These are phyloP conservation scores for Delphinus delphis DNA, from an alignment of 2,113 vertebrate genomes.

Conservation along the genomic window DNA sequence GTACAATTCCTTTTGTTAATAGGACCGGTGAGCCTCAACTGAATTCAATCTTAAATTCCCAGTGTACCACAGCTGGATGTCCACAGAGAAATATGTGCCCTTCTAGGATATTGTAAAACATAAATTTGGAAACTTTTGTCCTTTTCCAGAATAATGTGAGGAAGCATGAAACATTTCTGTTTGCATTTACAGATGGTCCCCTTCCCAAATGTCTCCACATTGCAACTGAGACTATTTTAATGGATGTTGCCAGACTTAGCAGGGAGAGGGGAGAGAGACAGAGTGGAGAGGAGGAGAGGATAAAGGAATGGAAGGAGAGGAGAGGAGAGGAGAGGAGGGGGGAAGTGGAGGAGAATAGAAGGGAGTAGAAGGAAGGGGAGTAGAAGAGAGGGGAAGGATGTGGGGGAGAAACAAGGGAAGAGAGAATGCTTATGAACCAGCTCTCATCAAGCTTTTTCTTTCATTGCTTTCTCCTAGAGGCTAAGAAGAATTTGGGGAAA, in stretches of 20 bases:
- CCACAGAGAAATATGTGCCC: not conserved
- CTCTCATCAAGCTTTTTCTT: not conserved
- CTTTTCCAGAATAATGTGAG: not conserved
- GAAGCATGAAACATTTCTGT: not conserved
- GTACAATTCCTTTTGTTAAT: constrained; percentile 35
- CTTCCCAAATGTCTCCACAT: not conserved
- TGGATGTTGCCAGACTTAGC: not conserved
- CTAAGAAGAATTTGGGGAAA: not conserved
- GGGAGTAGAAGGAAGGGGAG: not conserved
- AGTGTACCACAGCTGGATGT: not conserved
- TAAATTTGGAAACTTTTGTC: not conserved
- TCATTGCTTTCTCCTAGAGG: not conserved
- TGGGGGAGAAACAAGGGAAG: not conserved
- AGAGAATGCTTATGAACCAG: not conserved
- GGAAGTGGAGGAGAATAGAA: not conserved
- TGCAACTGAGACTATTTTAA: not conserved
- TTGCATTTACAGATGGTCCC: not conserved
- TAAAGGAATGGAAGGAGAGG: not conserved
- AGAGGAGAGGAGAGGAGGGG: too few species aligned
- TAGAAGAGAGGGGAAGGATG: accelerated
- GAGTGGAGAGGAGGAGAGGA: too few species aligned
- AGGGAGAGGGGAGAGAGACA: not conserved
- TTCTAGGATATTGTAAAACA: not conserved
- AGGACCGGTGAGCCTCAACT: constrained; percentile 31
- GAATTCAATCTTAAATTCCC: constrained; percentile 48